These are phyloP conservation scores for Pontoporia blainvillei DNA, from an alignment of 2,113 vertebrate species.

Conservation along the genomic window DNA sequence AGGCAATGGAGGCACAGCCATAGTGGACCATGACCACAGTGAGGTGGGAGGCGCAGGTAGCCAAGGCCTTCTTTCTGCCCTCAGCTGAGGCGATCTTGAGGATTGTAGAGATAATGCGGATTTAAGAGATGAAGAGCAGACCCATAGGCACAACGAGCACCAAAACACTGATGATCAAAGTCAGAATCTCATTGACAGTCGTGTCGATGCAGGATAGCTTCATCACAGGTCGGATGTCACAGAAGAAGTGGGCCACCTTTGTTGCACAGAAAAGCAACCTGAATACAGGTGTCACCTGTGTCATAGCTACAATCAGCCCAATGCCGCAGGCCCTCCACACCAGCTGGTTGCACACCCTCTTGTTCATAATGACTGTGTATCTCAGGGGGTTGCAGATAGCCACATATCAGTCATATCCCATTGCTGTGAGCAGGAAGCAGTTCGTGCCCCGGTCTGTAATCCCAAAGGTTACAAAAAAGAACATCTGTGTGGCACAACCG, in stretches of 20 bases:
- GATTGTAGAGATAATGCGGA: slow-evolving; percentile 28
- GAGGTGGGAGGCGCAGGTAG: slow-evolving; percentile 45
- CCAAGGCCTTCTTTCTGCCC: slow-evolving; percentile 22
- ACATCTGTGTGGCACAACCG: slow-evolving; percentile 28
- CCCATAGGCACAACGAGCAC: not conserved
- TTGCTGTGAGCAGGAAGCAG: slow-evolving; percentile 47
- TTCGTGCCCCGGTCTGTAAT: no score
- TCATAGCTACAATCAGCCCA: not conserved
- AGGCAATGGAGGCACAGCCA: not conserved
- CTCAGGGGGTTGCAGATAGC: slow-evolving; percentile 44
- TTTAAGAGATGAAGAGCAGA: slow-evolving; percentile 40
- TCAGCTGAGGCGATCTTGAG: not conserved
- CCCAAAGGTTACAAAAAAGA: slow-evolving; percentile 30
- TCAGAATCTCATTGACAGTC: not conserved
- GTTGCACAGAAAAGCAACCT: slow-evolving; percentile 33
- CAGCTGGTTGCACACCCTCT: not conserved
- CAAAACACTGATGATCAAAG: not conserved
- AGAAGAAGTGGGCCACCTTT: slow-evolving; percentile 49
- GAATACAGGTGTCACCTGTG: not conserved
- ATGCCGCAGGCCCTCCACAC: not conserved
- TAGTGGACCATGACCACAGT: not conserved
- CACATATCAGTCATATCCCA: slow-evolving; percentile 29
- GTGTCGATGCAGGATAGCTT: not conserved
- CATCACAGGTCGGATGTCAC: slow-evolving; percentile 4
- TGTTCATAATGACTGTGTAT: slow-evolving; percentile 32